Conservation (phyloP, 2,888 invertebrate species). For the Cataglyphis livida region DNA sequence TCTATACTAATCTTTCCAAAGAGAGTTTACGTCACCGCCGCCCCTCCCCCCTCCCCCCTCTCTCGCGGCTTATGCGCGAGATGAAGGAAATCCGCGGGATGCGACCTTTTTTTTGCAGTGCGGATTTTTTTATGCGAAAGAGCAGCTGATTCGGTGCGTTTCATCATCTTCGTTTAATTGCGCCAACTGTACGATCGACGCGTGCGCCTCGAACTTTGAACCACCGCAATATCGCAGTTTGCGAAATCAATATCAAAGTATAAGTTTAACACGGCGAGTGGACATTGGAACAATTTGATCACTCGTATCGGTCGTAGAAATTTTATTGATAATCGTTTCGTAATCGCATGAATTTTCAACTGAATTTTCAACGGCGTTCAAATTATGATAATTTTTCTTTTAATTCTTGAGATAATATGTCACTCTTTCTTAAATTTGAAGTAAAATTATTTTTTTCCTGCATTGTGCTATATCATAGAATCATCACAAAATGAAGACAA, state of each 20-base stretch:
- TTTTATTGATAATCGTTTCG: slow-evolving; percentile 1
- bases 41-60: no score
- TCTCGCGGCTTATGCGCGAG: neutral
- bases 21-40: slow-evolving; percentile 11
- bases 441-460: neutral
- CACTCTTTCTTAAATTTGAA: neutral
- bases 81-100: neutral
- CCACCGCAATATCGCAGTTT: slow-evolving; percentile 9
- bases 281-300: slow-evolving; percentile 16
- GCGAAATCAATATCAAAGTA: slow-evolving; percentile 24
- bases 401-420: neutral
- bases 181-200: neutral
- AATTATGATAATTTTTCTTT: neutral
- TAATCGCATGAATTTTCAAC: neutral
- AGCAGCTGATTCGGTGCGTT: neutral
- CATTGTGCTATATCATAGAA: neutral
- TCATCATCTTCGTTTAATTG: slow-evolving; percentile 29
- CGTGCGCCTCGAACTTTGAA: neutral
- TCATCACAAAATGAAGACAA: neutral
- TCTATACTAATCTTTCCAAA: slow-evolving; percentile 17
- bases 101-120: neutral
- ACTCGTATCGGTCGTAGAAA: neutral
- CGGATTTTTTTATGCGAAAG: neutral
- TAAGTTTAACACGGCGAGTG: slow-evolving; percentile 12
- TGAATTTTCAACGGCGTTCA: neutral